Evolutionary conservation across 2,797 vertebrate species (phyloP).

Genomic region (Sylvilagus floridanus): DNA sequence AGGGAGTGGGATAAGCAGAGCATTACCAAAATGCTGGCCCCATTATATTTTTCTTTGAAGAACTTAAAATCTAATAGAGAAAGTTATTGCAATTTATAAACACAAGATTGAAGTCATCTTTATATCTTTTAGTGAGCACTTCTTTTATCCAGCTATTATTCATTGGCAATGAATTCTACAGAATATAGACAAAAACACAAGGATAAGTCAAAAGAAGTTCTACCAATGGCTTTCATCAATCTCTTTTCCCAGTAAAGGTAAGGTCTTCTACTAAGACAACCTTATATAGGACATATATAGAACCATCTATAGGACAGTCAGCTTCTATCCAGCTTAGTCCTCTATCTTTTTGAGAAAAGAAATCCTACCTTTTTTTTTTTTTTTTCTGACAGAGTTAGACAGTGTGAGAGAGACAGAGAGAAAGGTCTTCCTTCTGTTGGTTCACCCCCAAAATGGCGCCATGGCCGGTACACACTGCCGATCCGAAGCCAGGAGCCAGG

Average conservation of each 20-base stretch:
- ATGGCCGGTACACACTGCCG: too few species aligned
- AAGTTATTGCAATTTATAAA: slow-evolving; percentile 47
- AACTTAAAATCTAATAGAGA: slow-evolving; percentile 7
- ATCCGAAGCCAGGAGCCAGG: too few species aligned
- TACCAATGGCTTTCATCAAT: background rate
- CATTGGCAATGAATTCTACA: slow-evolving; percentile 28
- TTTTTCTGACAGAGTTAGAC: too few species aligned
- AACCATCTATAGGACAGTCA: background rate
- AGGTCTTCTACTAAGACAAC: background rate
- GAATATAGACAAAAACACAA: slow-evolving; percentile 41
- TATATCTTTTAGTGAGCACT: background rate
- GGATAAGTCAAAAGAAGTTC: background rate
- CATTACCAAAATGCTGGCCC: too few species aligned
- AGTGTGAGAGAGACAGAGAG: too few species aligned
- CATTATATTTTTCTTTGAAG: background rate
- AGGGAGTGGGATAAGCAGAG: too few species aligned
- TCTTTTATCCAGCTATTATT: slow-evolving; percentile 20
- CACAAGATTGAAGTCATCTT: slow-evolving; percentile 7
- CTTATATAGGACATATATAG: background rate
- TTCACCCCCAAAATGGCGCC: too few species aligned
- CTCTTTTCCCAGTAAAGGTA: background rate
- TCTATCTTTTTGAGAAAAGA: background rate
- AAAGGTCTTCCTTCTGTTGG: too few species aligned
- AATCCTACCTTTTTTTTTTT: background rate
- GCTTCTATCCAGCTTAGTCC: background rate